A percentile compares a stretch with the other conserved stretches of the same genome.
Evolutionary conservation across 2,888 invertebrate genomes (phyloP).

Genomic region (Pyrocoelia pectoralis): DNA sequence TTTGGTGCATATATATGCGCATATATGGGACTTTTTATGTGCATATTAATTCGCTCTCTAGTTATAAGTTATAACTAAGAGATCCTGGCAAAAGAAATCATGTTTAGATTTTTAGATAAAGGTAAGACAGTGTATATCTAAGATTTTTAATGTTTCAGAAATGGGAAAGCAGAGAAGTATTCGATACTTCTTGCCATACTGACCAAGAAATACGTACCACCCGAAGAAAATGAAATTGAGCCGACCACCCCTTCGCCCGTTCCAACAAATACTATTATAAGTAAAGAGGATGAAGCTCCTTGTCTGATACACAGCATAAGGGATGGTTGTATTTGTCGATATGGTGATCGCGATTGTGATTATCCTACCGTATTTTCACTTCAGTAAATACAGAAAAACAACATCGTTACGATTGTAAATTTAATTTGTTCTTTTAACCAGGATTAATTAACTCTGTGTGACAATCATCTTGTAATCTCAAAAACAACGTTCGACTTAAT

Average conservation of each 20-base stretch:
- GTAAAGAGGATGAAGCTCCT: conserved; percentile 1
- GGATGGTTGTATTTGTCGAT: conserved; percentile 24
- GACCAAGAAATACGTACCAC: background rate
- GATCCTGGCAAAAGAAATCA: no score
- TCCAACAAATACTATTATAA: background rate
- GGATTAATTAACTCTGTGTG: no score
- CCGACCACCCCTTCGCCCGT: background rate
- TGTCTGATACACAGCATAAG: conserved; percentile 17
- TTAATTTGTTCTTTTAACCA: no score
- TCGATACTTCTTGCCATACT: background rate
- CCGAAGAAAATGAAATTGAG: background rate
- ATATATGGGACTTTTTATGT: no score
- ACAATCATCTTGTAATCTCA: no score
- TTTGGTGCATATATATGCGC: no score
- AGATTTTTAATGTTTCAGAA: background rate
- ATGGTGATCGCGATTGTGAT: conserved; percentile 15
- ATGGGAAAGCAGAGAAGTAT: background rate
- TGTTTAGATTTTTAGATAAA: no score
- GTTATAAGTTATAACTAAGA: no score
- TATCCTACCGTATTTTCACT: background rate
- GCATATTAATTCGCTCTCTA: no score
- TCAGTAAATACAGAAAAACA: background rate
- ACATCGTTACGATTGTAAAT: no score
- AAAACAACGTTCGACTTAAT: no score
- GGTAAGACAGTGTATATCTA: no score